Evolutionary conservation across 1,140 invertebrate species (phyloP).

Genomic region (Drosophila pseudoananassae): DNA sequence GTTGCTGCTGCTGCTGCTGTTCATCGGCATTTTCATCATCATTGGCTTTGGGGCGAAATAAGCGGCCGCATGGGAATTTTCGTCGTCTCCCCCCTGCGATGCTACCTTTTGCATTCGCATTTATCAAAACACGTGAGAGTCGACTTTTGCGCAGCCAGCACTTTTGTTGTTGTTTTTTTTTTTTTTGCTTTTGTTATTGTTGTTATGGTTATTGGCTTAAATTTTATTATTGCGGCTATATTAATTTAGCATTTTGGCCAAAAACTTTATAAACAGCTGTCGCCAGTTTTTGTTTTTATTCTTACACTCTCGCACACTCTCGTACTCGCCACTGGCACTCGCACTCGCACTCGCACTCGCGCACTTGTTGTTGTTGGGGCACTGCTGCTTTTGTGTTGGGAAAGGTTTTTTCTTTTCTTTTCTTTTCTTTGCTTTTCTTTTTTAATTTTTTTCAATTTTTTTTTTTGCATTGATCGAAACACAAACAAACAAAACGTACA

Average conservation of each 20-base stretch:
- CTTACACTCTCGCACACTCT: not conserved
- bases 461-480: not conserved
- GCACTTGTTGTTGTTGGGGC: conserved; percentile 57
- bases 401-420: conserved; percentile 6
- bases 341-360: conserved; percentile 7
- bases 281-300: conserved; percentile 37
- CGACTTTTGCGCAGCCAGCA: conserved; percentile 26
- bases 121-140: conserved; percentile 33
- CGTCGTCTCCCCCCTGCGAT: conserved; percentile 5
- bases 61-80: conserved; percentile 76
- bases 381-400: conserved; percentile 16
- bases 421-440: not conserved
- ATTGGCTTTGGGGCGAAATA: conserved; percentile 44
- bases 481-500: not conserved
- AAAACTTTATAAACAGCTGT: conserved; percentile 45
- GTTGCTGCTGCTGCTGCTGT: conserved; percentile 3
- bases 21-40: conserved; percentile 23
- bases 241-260: conserved; percentile 38
- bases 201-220: not conserved
- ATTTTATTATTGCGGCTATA: conserved; percentile 26
- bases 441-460: no score
- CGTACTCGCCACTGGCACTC: not conserved
- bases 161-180: conserved; percentile 26
- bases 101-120: conserved; percentile 41
- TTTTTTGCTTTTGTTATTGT: conserved; percentile 24